Evolutionary conservation across 92 coral and sea anemone species (phyloP).

Genomic region (Bergia sp.): DNA sequence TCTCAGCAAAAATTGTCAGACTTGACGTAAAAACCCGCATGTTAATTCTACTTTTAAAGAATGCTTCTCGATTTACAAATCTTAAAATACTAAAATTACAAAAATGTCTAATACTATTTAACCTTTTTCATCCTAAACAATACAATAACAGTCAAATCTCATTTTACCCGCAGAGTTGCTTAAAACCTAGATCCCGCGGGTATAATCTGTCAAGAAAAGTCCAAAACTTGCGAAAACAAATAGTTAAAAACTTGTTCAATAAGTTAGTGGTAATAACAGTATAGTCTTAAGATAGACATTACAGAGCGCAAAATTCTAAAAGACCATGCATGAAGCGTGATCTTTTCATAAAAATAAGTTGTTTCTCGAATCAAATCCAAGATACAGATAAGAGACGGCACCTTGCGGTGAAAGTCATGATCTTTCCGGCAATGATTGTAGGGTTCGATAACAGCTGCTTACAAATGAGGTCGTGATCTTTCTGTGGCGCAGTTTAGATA

Average conservation of each 20-base stretch:
- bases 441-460: slow-evolving; percentile 4
- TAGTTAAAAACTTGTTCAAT: neutral
- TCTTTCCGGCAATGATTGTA: slow-evolving; percentile 7
- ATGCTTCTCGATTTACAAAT: neutral
- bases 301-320: neutral
- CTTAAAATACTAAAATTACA: neutral
- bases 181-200: neutral
- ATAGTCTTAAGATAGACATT: neutral
- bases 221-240: neutral
- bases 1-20: neutral
- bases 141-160: neutral
- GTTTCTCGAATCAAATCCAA: slow-evolving; percentile 1
- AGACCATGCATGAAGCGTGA: neutral
- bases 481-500: neutral
- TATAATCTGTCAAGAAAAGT: neutral
- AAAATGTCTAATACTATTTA: neutral
- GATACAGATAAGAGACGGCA: neutral
- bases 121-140: neutral
- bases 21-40: neutral
- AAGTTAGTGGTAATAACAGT: neutral
- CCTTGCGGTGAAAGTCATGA: neutral
- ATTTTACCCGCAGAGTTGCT: neutral
- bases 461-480: slow-evolving; percentile 22
- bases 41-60: neutral
- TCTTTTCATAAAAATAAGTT: neutral